Base-by-base conservation (phyloP, 2,888 invertebrate genomes). In the Phytoseiulus persimilis region DNA sequence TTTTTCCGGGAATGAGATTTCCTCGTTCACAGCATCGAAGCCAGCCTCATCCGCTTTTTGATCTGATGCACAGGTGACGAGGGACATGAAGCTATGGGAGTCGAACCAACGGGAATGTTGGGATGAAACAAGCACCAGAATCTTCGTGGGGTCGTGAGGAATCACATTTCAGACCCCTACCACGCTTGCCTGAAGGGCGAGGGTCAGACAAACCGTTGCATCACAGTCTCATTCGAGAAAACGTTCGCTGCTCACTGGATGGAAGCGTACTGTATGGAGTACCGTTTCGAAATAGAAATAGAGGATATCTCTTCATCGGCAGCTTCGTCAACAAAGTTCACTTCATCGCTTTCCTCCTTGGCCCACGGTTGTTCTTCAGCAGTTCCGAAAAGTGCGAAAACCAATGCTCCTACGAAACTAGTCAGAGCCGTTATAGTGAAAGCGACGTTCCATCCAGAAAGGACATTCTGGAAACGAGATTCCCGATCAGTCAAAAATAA, bases 351-450 rank as follows among this genome's bases (percentile, higher is more conserved):
- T 9, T 87, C 33, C 23, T n/a, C 45, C 39, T 87, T 87, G 0
- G 87, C 32, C 87, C 87, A 87, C n/a, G 87, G 87, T 45, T 87
- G 87, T 45, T 87, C 87, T 14, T 87, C 87, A 33, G 87, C 87
- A 9, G 32, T 87, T 11, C 39, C 87, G 33, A 87, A n/a, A 28
- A 87, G 11, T 0, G 87, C 87, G 23, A 87, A 87, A 18, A 32
- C 23, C 28, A 33, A 9, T 11, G 87, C 87, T 32, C 87, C 87
- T 6, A 33, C 3, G 45, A 87, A 87, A 31, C 87, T 87, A 32
- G 45, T 23, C 28, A 45, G n/a, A n/a, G 87, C 87, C 14, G 87
- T 87, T 32, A 32, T 87, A 33, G 28, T 39, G 87, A 87, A 87
- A 5, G 45, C 87, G 28, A 39, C n/a, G 33, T 87, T 87, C 32